Base-by-base conservation (phyloP, 2,797 vertebrate species). In the Lagocephalus sceleratus region DNA sequence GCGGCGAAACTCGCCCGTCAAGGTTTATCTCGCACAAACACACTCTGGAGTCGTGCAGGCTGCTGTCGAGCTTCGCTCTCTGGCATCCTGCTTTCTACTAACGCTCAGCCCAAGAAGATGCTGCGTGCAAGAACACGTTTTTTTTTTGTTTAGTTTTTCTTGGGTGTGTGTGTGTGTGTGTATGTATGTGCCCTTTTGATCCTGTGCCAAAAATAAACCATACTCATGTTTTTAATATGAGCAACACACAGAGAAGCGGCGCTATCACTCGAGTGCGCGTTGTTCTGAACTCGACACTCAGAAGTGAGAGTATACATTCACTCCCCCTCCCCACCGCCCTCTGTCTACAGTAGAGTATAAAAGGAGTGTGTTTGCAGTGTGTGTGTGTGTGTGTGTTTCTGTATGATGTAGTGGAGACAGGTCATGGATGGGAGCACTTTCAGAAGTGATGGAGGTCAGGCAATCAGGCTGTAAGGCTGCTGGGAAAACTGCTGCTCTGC, bases 191-290 rank as follows among this genome's bases (percentile, higher is more conserved):
- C 48, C 64, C 62, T 68, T 76, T 54, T 70, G 63, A 67, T 74
- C 68, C 50, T 53, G 44, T 42, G 51, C 66, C 72, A 60, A 68
- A 82, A 83, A 82, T 76, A 82, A 73, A 68, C 51, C 52, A 47
- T 9, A 20, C 59, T 66, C 57, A 51, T 57, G 68, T 66, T 71
- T 75, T 76, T 72, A 64, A 58, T 51, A 73, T 68, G 65, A 73
- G 60, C 48, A 51, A 12, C 42, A 20, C 3, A 48, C 9, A 41
- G 48, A 35, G 32, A 60, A 46, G 45, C 54, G 50, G 26, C 19
- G 20, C 9, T 17, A 40, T 47, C 20, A 57, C 6, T 41, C 19
- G 26, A 45, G 2, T 50, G 20, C 11, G 23, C 45, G 20, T 35
- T 35, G 12, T 35, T 35, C 32, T 35, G 32, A 35, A 14, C 32